Evolutionary conservation across 92 coral and sea anemone species (phyloP), one percentile per base, ranked within the genome.

Genomic region (Epizoanthus scotinus): DNA sequence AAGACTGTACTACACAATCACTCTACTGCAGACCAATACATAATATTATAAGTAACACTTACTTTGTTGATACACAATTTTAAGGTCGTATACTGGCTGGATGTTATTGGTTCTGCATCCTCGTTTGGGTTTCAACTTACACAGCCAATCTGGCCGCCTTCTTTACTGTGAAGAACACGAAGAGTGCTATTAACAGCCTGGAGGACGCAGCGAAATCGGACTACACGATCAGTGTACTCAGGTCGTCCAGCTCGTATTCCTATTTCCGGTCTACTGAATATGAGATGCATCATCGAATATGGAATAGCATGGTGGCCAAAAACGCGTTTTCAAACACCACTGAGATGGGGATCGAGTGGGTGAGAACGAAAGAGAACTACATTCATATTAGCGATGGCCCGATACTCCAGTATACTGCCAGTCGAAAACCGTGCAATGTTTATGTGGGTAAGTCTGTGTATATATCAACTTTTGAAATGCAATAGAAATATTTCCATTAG

Each of bases 81-180:
- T 21, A 44, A 91, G 95, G 95, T 34, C 95, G 95, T n/a, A 63
- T 90, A 18, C 79, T 87, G 12, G 79, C 87, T 31, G 94, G 89
- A 0, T 84, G 79, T 52, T 86, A 87, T 78, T 90, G 94, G 94
- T 90, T 90, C 63, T 91, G 95, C 82, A 82, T 91, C 52, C 88
- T 91, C 0, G 85, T 91, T 53, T 91, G 95, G 93, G 93, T 90
- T 3, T 86, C 94, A 29, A 90, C 94, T 0, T 90, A 90, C 78
- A 90, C 94, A 22, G 94, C 94, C 62, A 90, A 90, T 38, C 81
- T 90, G 6, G 94, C 94, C 3, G 95, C 95, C 3, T 91, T 91
- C 36, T 91, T 91, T 70, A 85, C 91, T 2, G 88, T 82, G 8
- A 87, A 86, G 47, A 72, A 77, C 21, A 83, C 83, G 0, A 78